Percentiles rank a stretch among this genome's conserved stretches.
Evolutionary conservation across 2,888 invertebrate genomes (phyloP).

Genomic region (Cyrtodaria siliqua): DNA sequence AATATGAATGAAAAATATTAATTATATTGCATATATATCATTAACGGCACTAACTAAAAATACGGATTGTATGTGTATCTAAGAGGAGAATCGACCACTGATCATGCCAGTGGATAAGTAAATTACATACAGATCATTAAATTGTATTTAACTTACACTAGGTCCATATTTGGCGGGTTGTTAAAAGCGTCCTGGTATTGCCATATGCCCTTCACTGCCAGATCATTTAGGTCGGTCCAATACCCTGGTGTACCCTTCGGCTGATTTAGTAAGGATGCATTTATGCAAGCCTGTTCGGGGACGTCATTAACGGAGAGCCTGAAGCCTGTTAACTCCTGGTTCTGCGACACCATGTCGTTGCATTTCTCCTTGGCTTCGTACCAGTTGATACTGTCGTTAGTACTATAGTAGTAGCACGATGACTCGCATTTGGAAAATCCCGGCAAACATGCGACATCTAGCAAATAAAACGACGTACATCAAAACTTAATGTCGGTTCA

Average conservation of each 20-base stretch:
- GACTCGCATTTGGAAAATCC: conserved; percentile 55
- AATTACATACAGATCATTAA: too few relatives aligned
- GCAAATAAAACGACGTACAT: background rate
- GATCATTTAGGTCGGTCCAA: conserved; percentile 71
- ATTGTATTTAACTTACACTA: conserved; percentile 61
- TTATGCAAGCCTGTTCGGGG: conserved; percentile 50
- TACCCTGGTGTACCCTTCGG: conserved; percentile 48
- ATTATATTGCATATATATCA: too few relatives aligned
- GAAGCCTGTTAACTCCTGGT: conserved; percentile 27
- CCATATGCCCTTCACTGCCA: conserved; percentile 63
- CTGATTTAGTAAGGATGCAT: conserved; percentile 17
- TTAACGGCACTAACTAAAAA: too few relatives aligned
- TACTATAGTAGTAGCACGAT: conserved; percentile 61
- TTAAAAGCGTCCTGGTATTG: conserved; percentile 46
- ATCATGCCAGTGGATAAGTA: too few relatives aligned
- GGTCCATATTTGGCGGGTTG: conserved; percentile 49
- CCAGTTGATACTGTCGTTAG: conserved; percentile 56
- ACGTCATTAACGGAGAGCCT: conserved; percentile 61
- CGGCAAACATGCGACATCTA: conserved; percentile 29
- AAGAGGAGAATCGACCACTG: too few relatives aligned
- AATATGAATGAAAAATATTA: too few relatives aligned
- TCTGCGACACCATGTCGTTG: conserved; percentile 38
- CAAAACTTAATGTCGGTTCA: too few relatives aligned
- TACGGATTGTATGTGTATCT: too few relatives aligned
- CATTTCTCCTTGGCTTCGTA: conserved; percentile 57